Conservation (phyloP, 2,888 invertebrate species). For the Brachycybe producta region DNA sequence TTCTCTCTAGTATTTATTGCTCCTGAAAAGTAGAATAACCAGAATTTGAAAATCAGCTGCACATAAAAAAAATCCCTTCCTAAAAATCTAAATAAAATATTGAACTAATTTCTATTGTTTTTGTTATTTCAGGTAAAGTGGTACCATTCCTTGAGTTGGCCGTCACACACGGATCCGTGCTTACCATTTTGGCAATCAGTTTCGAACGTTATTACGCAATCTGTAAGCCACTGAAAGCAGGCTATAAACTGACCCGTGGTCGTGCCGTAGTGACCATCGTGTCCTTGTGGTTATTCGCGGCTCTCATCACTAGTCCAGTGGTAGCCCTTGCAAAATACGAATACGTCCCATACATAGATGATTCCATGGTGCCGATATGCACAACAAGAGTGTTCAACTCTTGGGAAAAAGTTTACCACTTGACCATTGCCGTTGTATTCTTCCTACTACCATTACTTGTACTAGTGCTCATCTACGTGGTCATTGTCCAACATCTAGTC, state of each 20-base stretch:
- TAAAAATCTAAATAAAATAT: no score
- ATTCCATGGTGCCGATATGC: slow-evolving; percentile 59
- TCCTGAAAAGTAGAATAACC: neutral
- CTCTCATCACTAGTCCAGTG: slow-evolving; percentile 31
- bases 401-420: slow-evolving; percentile 67
- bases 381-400: slow-evolving; percentile 62
- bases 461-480: slow-evolving; percentile 64
- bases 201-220: slow-evolving; percentile 85
- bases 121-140: slow-evolving; percentile 56
- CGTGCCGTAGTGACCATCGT: slow-evolving; percentile 32
- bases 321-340: slow-evolving; percentile 51
- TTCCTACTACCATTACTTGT: slow-evolving; percentile 71
- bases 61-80: no score
- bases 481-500: slow-evolving; percentile 74
- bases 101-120: neutral
- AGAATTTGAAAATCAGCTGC: no score
- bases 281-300: slow-evolving; percentile 32
- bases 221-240: slow-evolving; percentile 74
- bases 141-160: slow-evolving; percentile 85
- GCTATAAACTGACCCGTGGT: slow-evolving; percentile 33
- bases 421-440: slow-evolving; percentile 65
- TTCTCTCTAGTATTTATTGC: no score
- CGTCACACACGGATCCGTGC: slow-evolving; percentile 79
- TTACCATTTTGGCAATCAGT: slow-evolving; percentile 85
- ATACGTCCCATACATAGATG: slow-evolving; percentile 56